phyloP scores from a whole-genome alignment of 2,797 vertebrate species.

The Mus spretus region DNA sequence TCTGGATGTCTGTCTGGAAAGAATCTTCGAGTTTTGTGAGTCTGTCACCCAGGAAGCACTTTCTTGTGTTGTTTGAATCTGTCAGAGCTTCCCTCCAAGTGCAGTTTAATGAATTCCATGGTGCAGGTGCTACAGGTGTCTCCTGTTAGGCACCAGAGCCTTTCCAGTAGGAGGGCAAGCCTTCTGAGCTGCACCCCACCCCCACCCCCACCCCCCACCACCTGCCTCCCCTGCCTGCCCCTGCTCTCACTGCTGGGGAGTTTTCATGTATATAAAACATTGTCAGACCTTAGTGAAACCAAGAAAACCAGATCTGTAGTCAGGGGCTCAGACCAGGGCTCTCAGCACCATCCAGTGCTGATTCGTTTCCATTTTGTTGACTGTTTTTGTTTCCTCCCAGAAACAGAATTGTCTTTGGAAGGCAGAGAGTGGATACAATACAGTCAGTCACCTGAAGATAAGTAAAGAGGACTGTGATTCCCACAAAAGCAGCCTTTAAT shows the following conservation, averaged over 20 bases:
- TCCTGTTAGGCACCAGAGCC: background rate
- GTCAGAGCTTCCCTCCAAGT: background rate
- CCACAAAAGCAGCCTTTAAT: background rate
- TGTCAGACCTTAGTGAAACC: background rate
- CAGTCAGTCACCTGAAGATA: slow-evolving; percentile 36
- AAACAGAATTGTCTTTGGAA: slow-evolving; percentile 61
- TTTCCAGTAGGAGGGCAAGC: background rate
- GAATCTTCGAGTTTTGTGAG: background rate
- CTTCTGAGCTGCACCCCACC: background rate
- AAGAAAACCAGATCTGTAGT: background rate
- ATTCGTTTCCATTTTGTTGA: background rate
- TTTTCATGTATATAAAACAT: background rate
- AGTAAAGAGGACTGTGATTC: slow-evolving; percentile 47
- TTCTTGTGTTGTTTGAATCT: slow-evolving; percentile 5
- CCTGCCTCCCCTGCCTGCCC: background rate
- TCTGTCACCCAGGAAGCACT: background rate
- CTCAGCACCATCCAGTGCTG: background rate
- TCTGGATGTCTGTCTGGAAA: background rate
- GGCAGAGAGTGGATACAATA: slow-evolving; percentile 66
- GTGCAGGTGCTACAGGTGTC: no score
- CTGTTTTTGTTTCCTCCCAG: slow-evolving; percentile 45
- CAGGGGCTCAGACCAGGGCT: background rate
- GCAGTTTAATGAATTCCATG: background rate
- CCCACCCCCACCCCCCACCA: background rate
- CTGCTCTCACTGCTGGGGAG: background rate